These are phyloP conservation scores for Bucorvus abyssinicus DNA, from an alignment of 2,797 vertebrate genomes.

Conservation along the genomic window DNA sequence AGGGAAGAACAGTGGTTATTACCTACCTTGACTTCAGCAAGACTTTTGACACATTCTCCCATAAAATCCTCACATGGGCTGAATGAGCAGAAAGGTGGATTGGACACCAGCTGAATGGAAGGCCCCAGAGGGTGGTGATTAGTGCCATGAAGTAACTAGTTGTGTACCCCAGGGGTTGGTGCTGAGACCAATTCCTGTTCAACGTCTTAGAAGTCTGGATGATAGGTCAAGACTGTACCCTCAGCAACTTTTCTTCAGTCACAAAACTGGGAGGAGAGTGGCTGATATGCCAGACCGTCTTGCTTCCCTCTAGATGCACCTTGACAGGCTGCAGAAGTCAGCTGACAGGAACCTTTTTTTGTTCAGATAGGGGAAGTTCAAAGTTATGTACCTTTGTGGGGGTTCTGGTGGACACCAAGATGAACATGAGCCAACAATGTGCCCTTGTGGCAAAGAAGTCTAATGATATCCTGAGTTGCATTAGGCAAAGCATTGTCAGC, in stretches of 20 bases:
- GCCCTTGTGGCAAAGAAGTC: background rate
- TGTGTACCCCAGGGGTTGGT: background rate
- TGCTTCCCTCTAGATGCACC: background rate
- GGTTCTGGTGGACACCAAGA: accelerated
- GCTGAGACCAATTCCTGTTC: background rate
- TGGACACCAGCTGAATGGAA: background rate
- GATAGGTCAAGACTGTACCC: no score
- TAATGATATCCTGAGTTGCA: background rate
- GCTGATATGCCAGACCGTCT: background rate
- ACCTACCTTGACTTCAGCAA: background rate
- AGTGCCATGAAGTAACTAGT: background rate
- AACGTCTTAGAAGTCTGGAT: background rate
- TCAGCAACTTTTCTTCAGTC: background rate
- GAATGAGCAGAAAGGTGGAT: background rate
- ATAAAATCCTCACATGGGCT: background rate
- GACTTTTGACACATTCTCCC: background rate
- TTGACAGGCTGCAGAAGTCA: background rate
- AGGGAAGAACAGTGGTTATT: background rate
- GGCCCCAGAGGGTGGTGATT: background rate
- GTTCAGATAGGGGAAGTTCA: background rate
- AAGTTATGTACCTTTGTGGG: background rate
- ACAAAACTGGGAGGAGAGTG: background rate
- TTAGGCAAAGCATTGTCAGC: no score
- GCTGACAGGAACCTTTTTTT: background rate
- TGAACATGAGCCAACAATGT: background rate